Percentiles rank a stretch among this genome's conserved stretches.
Evolutionary conservation across 2,113 vertebrate genomes (phyloP).

Genomic region (Lophotis ruficrista): DNA sequence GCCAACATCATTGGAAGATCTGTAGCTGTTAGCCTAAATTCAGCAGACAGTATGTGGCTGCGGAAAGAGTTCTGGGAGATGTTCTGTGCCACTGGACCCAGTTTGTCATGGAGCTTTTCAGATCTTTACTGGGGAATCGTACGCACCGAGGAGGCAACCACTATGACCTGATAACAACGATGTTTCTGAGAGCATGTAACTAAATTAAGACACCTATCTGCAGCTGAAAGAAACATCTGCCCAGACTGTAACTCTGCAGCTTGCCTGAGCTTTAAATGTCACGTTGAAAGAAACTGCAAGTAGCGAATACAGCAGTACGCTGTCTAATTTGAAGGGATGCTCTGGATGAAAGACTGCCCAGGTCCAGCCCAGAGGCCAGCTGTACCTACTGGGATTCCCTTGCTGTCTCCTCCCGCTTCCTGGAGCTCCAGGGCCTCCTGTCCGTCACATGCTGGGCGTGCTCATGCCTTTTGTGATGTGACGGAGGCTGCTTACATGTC

Average conservation of each 20-base stretch:
- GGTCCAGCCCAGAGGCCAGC: not conserved
- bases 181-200: not conserved
- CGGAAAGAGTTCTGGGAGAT: not conserved
- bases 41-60: not conserved
- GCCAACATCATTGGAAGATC: not conserved
- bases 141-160: not conserved
- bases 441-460: not conserved
- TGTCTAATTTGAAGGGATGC: not conserved
- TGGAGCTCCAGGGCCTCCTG: rapidly evolving
- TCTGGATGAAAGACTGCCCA: not conserved
- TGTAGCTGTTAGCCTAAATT: not conserved
- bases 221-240: not conserved
- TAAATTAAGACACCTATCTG: not conserved
- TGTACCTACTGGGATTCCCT: not conserved
- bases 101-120: not conserved
- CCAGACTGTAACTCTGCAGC: not conserved
- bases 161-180: not conserved
- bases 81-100: not conserved
- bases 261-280: not conserved
- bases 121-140: not conserved
- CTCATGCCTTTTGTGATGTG: not conserved
- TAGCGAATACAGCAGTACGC: not conserved
- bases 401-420: not conserved
- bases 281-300: not conserved
- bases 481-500: not conserved